A percentile compares a stretch with the other conserved stretches of the same genome.
These are phyloP conservation scores for Polydrusus cervinus DNA, from an alignment of 2,888 invertebrate species.

Conservation along the genomic window DNA sequence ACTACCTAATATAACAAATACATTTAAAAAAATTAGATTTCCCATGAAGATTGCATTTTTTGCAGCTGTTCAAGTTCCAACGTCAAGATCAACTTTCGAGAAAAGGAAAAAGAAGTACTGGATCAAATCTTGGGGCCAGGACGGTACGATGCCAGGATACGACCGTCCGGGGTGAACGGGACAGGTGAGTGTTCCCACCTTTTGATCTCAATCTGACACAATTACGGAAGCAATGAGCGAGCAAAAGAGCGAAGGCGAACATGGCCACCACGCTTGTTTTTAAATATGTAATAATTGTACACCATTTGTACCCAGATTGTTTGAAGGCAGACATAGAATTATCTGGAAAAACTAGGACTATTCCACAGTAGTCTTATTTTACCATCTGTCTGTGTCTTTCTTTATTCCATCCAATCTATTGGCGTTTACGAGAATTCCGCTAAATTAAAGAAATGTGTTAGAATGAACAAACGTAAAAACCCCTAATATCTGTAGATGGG, in stretches of 20 bases:
- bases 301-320: slow-evolving; percentile 1
- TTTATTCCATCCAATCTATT: slow-evolving; percentile 1
- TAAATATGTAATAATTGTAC: slow-evolving; percentile 23
- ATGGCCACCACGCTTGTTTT: slow-evolving; percentile 26
- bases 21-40: too few species aligned
- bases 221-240: slow-evolving; percentile 44
- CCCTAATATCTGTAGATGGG: slow-evolving; percentile 78
- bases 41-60: slow-evolving; percentile 4
- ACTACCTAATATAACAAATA: too few species aligned
- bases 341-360: background rate
- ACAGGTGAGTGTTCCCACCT: slow-evolving; percentile 83
- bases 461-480: slow-evolving; percentile 47
- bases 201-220: slow-evolving; percentile 24
- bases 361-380: slow-evolving; percentile 3
- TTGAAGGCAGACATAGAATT: slow-evolving; percentile 8
- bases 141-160: slow-evolving; percentile 92
- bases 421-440: slow-evolving; percentile 27
- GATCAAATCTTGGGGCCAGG: slow-evolving; percentile 94
- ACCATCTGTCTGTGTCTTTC: background rate
- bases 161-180: slow-evolving; percentile 94
- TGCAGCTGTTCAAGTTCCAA: slow-evolving; percentile 69
- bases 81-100: slow-evolving; percentile 91
- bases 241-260: slow-evolving; percentile 40
- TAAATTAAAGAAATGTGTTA: slow-evolving; percentile 36
- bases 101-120: slow-evolving; percentile 94